Base-by-base conservation (phyloP, 2,797 vertebrate genomes). In the Notoglanidium macrostoma region DNA sequence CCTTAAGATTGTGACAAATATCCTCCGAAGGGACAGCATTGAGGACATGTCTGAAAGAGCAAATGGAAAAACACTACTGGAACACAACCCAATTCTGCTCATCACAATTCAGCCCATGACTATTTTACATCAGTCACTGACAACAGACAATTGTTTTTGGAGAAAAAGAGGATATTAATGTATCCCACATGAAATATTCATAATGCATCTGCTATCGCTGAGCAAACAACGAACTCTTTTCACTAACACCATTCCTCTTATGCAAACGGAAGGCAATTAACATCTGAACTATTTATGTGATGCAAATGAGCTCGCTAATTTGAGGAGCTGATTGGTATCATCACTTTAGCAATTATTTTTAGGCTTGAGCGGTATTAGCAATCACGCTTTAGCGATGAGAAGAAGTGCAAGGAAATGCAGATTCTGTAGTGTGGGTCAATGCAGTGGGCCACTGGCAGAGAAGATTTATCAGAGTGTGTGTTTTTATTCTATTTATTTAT, bases 301-400 rank as follows among this genome's bases (percentile, higher is more conserved):
- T 87, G 89, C 93, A 94, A 94, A 94, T 95, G 93, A 94, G 92
- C 93, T 95, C 87, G 77, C 94, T 95, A 93, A 92, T 93, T 94
- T 92, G 91, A 63, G 90, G 15, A 92, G 89, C 92, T 92, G 94
- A 96, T 94, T 92, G 87, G 89, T 94, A 94, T 95, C 92, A 88
- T 91, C 92, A 86, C 92, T 87, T 90, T 91, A 89, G 88, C 87
- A 91, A 92, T 94, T 94, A 88, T 90, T 91, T 91, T 93, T 93
- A 90, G 93, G 93, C 92, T 91, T 89, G 87, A 89, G 90, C 93
- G 92, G 92, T 94, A 94, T 94, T 93, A 87, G 91, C 93, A 95
- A 94, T 95, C 93, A 94, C 91, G 92, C 92, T 94, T 94, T 95
- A 29, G 93, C 93, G 94, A 94, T 93, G 92, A 95, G 92, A 79